Evolutionary conservation across 2,797 vertebrate genomes (phyloP).

Genomic region (Amniataba percoides): DNA sequence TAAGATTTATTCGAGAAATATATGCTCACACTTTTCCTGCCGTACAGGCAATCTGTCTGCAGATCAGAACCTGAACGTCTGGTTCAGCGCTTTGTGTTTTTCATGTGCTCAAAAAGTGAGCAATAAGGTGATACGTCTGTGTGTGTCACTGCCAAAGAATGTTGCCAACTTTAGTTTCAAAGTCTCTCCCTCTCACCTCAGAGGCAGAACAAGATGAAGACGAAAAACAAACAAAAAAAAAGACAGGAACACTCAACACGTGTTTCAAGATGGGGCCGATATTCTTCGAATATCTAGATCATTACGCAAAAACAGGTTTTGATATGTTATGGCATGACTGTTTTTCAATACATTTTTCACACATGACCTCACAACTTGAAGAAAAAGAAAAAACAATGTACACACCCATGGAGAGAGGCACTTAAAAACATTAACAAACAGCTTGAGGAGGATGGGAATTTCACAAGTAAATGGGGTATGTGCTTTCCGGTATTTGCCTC

Average conservation of each 20-base stretch:
- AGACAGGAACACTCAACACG: conserved; percentile 65
- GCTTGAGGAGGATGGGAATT: conserved; percentile 55
- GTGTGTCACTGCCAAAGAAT: conserved; percentile 73
- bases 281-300: conserved; percentile 79
- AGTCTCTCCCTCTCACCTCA: conserved; percentile 67
- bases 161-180: conserved; percentile 75
- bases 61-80: conserved; percentile 62
- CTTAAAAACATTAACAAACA: conserved; percentile 72
- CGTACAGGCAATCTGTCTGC: conserved; percentile 2
- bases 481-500: conserved; percentile 37
- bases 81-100: conserved; percentile 59
- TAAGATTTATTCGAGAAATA: background rate
- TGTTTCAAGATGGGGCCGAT: conserved; percentile 70
- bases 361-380: conserved; percentile 90
- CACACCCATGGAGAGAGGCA: conserved; percentile 93
- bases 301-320: conserved; percentile 92
- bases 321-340: conserved; percentile 96
- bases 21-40: background rate
- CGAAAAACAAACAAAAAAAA: conserved; percentile 52
- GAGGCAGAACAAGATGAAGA: conserved; percentile 54
- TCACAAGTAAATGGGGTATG: conserved; percentile 60
- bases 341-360: conserved; percentile 98
- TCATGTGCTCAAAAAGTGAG: conserved; percentile 53
- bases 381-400: conserved; percentile 78
- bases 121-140: conserved; percentile 68